Base-by-base conservation (phyloP, 2,888 invertebrate genomes). In the Xestia ashworthii region DNA sequence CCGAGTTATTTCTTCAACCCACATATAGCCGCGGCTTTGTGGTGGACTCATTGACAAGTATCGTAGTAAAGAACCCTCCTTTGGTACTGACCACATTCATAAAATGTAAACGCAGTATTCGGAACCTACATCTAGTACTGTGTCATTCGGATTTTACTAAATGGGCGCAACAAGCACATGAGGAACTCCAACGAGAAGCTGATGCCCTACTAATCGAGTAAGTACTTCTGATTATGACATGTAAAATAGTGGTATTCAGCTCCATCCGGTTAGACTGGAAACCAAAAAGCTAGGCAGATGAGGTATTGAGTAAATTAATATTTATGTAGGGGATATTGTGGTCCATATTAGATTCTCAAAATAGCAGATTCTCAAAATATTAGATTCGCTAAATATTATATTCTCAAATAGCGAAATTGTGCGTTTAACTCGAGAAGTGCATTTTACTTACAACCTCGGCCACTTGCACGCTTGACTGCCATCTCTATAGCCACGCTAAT, bases 71-170 rank as follows among this genome's bases (percentile, higher is more conserved):
- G 82, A 93, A 82, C 81, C 94, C 96, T 5, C 84, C 93, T 11
- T 74, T 93, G 22, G 93, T 90, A 2, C 87, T 96, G 3, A 93
- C 93, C 0, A 94, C 95, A 22, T 74, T 95, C 41, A 90, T 96
- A 12, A 96, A 93, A 90, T 93, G 95, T 85, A 96, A 96, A 84
- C 89, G 83, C 41, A 89, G 79, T 14, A 94, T 96, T 83, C 84
- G 90, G 83, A 95, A 96, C 74, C 89, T 95, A 73, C 95, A 96
- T 84, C 90, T 96, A 3, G 88, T 96, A 22, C 82, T 96, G 12
- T 95, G 96, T 82, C 95, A 96, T 38, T 93, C 94, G 5, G 96
- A 95, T 84, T 95, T 96, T 78, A 68, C 80, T 48, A 95, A 92
- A 87, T 96, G 96, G 96, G 94, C 90, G 25, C 93, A 93, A 80